A percentile compares a stretch with the other conserved stretches of the same genome.
Evolutionary conservation across 2,797 vertebrate genomes (phyloP).

Genomic region (Lepus oiostolus): DNA sequence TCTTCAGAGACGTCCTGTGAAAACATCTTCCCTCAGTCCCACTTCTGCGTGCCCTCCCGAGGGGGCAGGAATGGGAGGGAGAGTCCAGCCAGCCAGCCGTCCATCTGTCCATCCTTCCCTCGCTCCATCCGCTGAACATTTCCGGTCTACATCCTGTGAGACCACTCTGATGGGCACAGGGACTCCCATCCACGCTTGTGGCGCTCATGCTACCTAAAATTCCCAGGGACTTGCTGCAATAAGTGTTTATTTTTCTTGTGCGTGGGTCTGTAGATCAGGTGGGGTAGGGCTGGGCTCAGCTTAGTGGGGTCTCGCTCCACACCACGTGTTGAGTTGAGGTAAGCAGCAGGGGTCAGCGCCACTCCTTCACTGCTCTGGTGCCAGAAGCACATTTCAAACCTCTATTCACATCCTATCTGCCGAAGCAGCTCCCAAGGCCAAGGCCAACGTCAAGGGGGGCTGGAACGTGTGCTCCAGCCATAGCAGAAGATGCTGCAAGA

Average conservation of each 20-base stretch:
- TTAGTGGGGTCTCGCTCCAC: background rate
- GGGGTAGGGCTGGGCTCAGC: background rate
- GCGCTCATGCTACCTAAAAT: background rate
- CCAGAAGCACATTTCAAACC: background rate
- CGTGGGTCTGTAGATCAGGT: background rate
- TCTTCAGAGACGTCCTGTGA: background rate
- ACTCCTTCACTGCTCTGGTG: background rate
- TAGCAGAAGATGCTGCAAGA: background rate
- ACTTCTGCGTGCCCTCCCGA: background rate
- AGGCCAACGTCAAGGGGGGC: accelerated
- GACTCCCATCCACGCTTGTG: background rate
- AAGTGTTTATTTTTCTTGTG: background rate
- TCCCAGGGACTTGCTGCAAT: background rate
- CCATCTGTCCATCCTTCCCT: background rate
- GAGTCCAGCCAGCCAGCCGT: background rate
- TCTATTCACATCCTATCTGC: background rate
- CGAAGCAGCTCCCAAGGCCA: background rate
- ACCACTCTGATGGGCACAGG: background rate
- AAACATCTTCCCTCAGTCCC: background rate
- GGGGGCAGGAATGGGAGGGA: background rate
- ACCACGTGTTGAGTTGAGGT: background rate
- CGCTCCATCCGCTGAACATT: background rate
- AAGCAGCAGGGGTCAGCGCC: background rate
- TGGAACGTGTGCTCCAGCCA: background rate
- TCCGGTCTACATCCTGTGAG: background rate